phyloP scores from a whole-genome alignment of 2,113 vertebrate species.

The Sorex fumeus region DNA sequence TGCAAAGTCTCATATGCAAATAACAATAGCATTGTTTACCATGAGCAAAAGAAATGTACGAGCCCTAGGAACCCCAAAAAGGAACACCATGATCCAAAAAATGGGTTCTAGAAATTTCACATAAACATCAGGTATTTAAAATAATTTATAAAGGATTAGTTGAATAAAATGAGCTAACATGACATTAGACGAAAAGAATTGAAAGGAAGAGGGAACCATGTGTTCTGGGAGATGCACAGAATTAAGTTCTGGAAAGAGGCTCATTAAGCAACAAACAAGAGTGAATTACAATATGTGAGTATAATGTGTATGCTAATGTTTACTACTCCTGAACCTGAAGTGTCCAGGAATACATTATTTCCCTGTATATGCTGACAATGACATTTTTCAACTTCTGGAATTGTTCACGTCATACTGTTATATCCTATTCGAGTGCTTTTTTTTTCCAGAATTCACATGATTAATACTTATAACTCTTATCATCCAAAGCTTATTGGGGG shows the following conservation, averaged over 20 bases:
- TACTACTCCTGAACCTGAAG: neutral
- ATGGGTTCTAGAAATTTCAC: neutral
- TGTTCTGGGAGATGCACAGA: neutral
- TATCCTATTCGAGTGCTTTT: neutral
- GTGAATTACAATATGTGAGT: too few relatives aligned
- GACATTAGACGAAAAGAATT: neutral
- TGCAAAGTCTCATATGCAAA: neutral
- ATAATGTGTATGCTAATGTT: neutral
- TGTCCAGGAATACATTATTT: neutral
- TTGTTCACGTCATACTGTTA: neutral
- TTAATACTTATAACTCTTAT: neutral
- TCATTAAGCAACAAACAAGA: neutral
- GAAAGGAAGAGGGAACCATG: neutral
- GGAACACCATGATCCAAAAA: neutral
- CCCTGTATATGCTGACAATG: neutral
- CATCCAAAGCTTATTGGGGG: neutral
- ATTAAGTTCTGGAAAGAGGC: neutral
- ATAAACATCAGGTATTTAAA: neutral
- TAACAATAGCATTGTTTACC: neutral
- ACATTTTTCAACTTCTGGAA: neutral
- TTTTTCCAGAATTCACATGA: slow-evolving; percentile 19
- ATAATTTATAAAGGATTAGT: neutral
- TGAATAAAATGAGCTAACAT: too few relatives aligned
- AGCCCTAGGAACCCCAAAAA: neutral
- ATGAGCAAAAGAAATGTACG: neutral